Conservation (phyloP, 1,140 invertebrate genomes). For the Hylyphantes graminicola region DNA sequence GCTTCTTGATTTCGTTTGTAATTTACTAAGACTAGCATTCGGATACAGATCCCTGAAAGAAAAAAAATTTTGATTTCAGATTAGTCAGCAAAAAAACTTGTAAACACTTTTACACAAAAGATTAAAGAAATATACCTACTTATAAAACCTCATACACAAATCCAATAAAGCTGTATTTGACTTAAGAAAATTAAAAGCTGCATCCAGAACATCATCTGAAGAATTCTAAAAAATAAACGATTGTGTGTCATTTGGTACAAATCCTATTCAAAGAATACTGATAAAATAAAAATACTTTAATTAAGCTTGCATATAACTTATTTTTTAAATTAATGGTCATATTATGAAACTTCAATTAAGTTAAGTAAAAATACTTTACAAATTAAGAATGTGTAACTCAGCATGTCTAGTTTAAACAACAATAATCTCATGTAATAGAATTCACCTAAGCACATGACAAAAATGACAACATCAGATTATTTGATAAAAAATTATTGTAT, state of each 20-base stretch:
- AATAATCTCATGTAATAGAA: too few relatives aligned
- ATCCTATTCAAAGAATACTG: too few relatives aligned
- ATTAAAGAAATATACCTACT: constrained; percentile 6
- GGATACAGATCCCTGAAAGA: constrained; percentile 27
- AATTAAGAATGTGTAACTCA: too few relatives aligned
- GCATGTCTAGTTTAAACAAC: too few relatives aligned
- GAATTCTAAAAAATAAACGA: constrained; percentile 15
- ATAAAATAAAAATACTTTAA: too few relatives aligned
- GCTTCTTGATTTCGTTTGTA: constrained; percentile 30
- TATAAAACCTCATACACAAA: constrained; percentile 3
- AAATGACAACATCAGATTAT: too few relatives aligned
- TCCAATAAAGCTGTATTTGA: constrained; percentile 32
- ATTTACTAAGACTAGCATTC: constrained; percentile 9
- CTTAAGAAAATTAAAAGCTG: constrained; percentile 27
- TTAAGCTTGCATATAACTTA: too few relatives aligned
- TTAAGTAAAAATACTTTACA: too few relatives aligned
- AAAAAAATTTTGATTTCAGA: not conserved
- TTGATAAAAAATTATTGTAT: too few relatives aligned
- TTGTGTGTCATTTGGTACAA: not conserved
- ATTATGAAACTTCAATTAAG: too few relatives aligned
- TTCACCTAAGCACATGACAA: too few relatives aligned
- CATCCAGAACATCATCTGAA: constrained; percentile 1
- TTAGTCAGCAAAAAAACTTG: not conserved
- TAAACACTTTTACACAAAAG: not conserved
- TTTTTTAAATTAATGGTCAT: too few relatives aligned